Evolutionary conservation across 2,113 vertebrate species (phyloP).

Genomic region (Cinclus mexicanus): DNA sequence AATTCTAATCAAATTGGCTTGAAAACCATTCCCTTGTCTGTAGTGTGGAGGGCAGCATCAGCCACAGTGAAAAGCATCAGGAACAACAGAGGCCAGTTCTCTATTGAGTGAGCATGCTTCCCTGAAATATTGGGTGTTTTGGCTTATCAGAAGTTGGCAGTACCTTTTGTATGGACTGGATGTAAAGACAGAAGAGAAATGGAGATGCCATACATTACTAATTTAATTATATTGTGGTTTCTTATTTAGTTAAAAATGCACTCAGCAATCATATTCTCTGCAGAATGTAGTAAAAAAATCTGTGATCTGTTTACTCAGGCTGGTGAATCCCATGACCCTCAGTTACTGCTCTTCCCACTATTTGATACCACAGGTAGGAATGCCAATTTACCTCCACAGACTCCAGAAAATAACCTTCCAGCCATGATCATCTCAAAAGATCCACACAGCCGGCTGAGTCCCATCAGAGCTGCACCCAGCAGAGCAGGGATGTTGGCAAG

Average conservation of each 20-base stretch:
- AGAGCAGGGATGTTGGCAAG: conserved; percentile 74
- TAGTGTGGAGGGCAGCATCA: not conserved
- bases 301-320: not conserved
- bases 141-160: not conserved
- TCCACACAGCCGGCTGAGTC: conserved; percentile 64
- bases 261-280: not conserved
- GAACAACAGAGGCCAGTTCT: not conserved
- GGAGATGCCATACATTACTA: not conserved
- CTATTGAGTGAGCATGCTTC: not conserved
- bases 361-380: not conserved
- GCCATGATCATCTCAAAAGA: conserved; percentile 82
- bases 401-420: conserved; percentile 76
- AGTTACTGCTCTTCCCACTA: not conserved
- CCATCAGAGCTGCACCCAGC: conserved; percentile 74
- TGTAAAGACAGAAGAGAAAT: not conserved
- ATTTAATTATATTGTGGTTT: not conserved
- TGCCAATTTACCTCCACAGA: conserved; percentile 71
- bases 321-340: not conserved
- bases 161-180: not conserved
- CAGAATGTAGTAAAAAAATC: not conserved
- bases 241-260: not conserved
- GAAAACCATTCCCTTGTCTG: not conserved
- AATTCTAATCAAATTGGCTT: not conserved
- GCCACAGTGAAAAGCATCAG: not conserved
- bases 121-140: not conserved